Evolutionary conservation across 2,888 invertebrate genomes (phyloP), one percentile per base, ranked within the genome.

Genomic region (Sarcophaga variegata): DNA sequence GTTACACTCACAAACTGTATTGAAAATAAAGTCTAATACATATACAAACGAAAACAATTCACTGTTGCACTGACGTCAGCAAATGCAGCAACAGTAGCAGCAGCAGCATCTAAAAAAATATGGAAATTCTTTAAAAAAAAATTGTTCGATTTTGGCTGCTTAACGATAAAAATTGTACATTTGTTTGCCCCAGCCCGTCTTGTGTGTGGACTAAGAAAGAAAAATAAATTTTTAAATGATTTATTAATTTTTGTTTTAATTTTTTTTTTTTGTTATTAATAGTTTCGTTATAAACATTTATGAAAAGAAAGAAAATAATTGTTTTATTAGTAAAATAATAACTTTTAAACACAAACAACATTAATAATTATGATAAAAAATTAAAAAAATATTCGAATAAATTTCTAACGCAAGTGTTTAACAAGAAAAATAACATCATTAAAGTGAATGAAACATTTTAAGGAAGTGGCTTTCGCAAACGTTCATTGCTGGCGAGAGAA

Each of bases 11-110:
- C 11, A 60, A 59, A 59, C 54, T 12, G 54, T 37, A 10, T 37
- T 2, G 37, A 37, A 37, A 37, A 37, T 37, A 37, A 37, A 37
- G 8, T 8, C 37, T 1, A 6, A 8, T 37, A 37, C 37, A 37
- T 8, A 37, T 37, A 37, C 37, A 37, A 37, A 37, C 3, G 5
- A 27, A 0, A 10, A 37, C 37, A 37, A 8, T 3, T 37, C 62
- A n/a, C 11, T 60, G 11, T 60, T 22, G 10, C 49, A 20, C 27
- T 72, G 72, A 72, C 72, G 72, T 72, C 60, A 72, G 59, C 60
- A 72, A 37, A 72, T 72, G 72, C 72, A 37, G 4, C 11, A 14
- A 2, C n/a, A 14, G 54, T 17, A 37, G 59, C 27, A 20, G 12
- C 1, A 14, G 8, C 20, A 22, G 22, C 22, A 22, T 22, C 22